Evolutionary conservation across 2,888 invertebrate species (phyloP).

Genomic region (Drosophila nigritarsus): DNA sequence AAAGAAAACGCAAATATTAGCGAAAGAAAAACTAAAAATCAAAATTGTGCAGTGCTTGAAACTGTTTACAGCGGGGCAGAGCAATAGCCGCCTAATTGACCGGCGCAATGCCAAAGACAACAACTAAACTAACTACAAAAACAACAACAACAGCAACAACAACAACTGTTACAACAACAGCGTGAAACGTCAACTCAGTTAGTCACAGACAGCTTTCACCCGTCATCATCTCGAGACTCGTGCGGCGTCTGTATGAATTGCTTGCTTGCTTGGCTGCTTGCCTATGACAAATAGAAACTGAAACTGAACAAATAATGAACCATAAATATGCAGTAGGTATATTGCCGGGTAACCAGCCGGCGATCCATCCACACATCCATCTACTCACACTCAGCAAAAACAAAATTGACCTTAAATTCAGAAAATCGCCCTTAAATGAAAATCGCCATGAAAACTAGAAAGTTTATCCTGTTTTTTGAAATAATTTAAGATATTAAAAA

Average conservation of each 20-base stretch:
- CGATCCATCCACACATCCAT: neutral
- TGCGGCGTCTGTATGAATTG: conserved; percentile 41
- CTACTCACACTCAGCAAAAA: neutral
- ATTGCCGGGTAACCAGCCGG: conserved; percentile 17
- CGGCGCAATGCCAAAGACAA: conserved; percentile 25
- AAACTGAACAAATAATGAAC: conserved; percentile 80
- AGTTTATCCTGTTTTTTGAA: too few relatives aligned
- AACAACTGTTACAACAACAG: conserved; percentile 1
- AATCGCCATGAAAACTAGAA: too few relatives aligned
- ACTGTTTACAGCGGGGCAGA: conserved; percentile 28
- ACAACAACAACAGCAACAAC: neutral
- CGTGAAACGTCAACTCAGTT: conserved; percentile 37
- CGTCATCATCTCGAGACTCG: conserved; percentile 61
- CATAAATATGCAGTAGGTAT: conserved; percentile 73
- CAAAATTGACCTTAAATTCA: neutral
- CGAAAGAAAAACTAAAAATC: conserved; percentile 27
- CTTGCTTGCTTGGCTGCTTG: conserved; percentile 46
- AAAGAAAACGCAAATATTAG: conserved; percentile 13
- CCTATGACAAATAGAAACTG: conserved; percentile 71
- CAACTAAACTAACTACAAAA: conserved; percentile 10
- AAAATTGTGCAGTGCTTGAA: conserved; percentile 19
- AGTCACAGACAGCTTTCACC: conserved; percentile 64
- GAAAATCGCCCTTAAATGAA: too few relatives aligned
- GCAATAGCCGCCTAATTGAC: conserved; percentile 60
- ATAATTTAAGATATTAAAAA: too few relatives aligned